phyloP scores from a whole-genome alignment of 1,140 invertebrate species.

The Drosophila azteca region DNA sequence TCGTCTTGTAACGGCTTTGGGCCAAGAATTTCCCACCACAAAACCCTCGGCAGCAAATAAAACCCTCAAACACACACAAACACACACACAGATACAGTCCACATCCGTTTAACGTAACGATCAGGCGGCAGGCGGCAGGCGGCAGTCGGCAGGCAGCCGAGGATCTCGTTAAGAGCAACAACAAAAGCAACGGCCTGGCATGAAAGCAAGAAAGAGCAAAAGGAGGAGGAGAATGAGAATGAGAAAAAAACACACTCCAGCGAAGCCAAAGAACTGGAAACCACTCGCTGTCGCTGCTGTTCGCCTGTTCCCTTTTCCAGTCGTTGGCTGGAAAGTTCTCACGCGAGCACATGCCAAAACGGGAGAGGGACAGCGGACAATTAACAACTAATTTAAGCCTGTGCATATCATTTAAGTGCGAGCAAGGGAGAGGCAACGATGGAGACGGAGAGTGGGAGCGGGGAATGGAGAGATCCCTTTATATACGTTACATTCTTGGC shows the following conservation, averaged over 20 bases:
- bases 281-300: conserved; percentile 28
- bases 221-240: not conserved
- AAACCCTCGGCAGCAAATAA: conserved; percentile 19
- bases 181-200: not conserved
- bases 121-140: conserved; percentile 19
- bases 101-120: conserved; percentile 65
- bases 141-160: conserved; percentile 21
- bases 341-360: conserved; percentile 54
- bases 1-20: conserved; percentile 60
- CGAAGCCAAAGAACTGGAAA: conserved; percentile 13
- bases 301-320: conserved; percentile 49
- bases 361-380: conserved; percentile 22
- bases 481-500: conserved; percentile 54
- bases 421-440: too few relatives aligned
- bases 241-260: not conserved
- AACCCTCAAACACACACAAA: conserved; percentile 35
- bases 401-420: conserved; percentile 37
- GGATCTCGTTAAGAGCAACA: conserved; percentile 31
- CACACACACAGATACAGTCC: conserved; percentile 15
- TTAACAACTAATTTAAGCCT: conserved; percentile 58
- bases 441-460: not conserved
- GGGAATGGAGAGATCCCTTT: conserved; percentile 14
- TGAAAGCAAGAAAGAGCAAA: too few relatives aligned
- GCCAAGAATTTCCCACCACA: conserved; percentile 56
- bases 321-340: conserved; percentile 53